Percentiles rank a stretch among this genome's conserved stretches.
Conservation (phyloP, 2,888 invertebrate species). For the Trichopria drosophilae region DNA sequence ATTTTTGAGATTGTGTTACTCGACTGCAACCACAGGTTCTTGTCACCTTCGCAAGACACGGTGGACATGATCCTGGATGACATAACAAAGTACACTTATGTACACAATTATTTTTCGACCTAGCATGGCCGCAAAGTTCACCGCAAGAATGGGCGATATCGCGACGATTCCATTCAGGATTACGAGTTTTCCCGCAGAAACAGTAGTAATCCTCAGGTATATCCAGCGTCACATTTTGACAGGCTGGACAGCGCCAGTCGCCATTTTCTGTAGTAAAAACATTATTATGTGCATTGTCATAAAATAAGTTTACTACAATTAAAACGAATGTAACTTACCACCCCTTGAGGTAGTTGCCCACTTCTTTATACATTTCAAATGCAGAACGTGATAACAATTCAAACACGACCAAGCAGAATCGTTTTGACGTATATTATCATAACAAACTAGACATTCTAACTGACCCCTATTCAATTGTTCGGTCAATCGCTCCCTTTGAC, state of each 20-base stretch:
- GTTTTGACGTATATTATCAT: conserved; percentile 78
- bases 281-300: not conserved
- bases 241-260: conserved; percentile 96
- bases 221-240: conserved; percentile 77
- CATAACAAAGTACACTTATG: conserved; percentile 69
- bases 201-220: conserved; percentile 84
- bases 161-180: conserved; percentile 76
- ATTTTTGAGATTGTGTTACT: conserved; percentile 70
- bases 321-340: conserved; percentile 54
- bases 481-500: conserved; percentile 81
- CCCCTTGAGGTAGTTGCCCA: conserved; percentile 87
- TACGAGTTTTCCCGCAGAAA: conserved; percentile 81
- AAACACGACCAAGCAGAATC: conserved; percentile 89
- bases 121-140: conserved; percentile 74
- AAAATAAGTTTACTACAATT: not conserved
- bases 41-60: conserved; percentile 76
- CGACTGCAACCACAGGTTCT: conserved; percentile 79
- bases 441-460: conserved; percentile 94
- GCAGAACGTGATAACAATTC: conserved; percentile 90
- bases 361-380: conserved; percentile 84
- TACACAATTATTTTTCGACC: conserved; percentile 52
- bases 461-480: conserved; percentile 80
- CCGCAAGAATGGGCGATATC: conserved; percentile 92
- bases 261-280: conserved; percentile 59
- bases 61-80: conserved; percentile 91